These are phyloP conservation scores for Steinernema khuongi DNA, from an alignment of 1,140 invertebrate species.

Conservation along the genomic window DNA sequence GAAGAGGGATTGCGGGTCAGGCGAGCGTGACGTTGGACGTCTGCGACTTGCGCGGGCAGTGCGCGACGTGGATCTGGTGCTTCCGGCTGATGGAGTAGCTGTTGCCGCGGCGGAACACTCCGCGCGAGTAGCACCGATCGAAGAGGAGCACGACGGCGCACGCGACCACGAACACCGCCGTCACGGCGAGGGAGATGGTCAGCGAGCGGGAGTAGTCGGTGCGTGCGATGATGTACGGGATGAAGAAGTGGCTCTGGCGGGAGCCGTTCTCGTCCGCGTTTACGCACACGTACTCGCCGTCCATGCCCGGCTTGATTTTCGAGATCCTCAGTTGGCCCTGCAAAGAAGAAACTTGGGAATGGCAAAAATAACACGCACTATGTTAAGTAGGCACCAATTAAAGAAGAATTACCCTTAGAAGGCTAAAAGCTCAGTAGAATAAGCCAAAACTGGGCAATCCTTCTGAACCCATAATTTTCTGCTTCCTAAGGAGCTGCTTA, in stretches of 20 bases:
- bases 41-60: not conserved
- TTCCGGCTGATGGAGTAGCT: not conserved
- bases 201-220: not conserved
- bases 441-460: too few relatives aligned
- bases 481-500: too few relatives aligned
- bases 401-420: too few relatives aligned
- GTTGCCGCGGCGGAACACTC: not conserved
- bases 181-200: not conserved
- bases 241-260: not conserved
- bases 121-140: constrained; percentile 5
- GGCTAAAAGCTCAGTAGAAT: too few relatives aligned
- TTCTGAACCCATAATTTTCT: too few relatives aligned
- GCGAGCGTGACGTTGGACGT: not conserved
- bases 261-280: not conserved
- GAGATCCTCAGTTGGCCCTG: constrained; percentile 1
- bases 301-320: constrained; percentile 1
- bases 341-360: not conserved
- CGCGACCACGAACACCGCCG: not conserved
- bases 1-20: not conserved
- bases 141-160: not conserved
- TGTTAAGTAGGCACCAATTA: too few relatives aligned
- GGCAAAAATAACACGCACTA: not conserved
- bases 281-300: constrained; percentile 8
- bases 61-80: not conserved
- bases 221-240: not conserved